phyloP scores from a whole-genome alignment of 2,113 vertebrate species.

The Origma solitaria region DNA sequence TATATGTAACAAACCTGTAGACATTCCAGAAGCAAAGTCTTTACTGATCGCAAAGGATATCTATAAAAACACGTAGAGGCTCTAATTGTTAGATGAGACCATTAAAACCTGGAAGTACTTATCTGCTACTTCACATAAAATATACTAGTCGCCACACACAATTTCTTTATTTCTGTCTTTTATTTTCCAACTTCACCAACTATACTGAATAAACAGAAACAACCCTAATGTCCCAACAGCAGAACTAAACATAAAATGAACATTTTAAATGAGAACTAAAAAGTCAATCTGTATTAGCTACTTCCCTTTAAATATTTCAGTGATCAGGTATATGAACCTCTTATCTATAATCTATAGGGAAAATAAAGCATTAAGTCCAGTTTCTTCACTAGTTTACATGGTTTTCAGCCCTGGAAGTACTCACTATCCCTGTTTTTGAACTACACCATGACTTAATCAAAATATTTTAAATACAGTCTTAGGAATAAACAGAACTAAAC shows the following conservation, averaged over 20 bases:
- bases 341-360: neutral
- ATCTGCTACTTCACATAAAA: neutral
- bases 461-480: constrained; percentile 20
- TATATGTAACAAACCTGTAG: neutral
- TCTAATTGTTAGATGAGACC: neutral
- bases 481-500: constrained; percentile 35
- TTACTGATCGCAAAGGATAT: neutral
- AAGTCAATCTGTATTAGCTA: neutral
- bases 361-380: neutral
- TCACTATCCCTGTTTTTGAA: neutral
- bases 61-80: neutral
- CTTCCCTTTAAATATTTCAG: neutral
- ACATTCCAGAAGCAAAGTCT: neutral
- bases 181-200: neutral
- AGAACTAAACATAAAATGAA: neutral
- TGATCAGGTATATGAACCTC: neutral
- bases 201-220: neutral
- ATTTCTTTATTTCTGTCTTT: neutral
- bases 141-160: neutral
- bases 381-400: neutral
- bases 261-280: neutral
- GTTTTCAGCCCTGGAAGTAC: constrained; percentile 5
- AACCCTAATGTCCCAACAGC: neutral
- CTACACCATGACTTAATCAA: constrained; percentile 22
- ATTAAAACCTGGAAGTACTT: neutral